phyloP scores from a whole-genome alignment of 2,888 invertebrate species.

The Rhynchonema sp. region DNA sequence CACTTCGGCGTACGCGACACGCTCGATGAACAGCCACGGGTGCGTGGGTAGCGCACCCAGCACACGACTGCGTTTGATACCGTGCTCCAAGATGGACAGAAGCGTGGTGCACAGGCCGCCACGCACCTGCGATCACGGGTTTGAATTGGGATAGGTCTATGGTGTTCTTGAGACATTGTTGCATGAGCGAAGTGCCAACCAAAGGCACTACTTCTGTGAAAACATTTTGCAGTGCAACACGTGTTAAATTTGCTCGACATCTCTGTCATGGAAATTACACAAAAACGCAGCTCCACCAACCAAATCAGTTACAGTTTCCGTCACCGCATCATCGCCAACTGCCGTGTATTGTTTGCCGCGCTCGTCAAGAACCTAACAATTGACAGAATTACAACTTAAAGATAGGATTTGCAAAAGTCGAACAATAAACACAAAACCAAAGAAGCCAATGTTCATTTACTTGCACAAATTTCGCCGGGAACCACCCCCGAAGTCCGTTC shows the following conservation, averaged over 20 bases:
- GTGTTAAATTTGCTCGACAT: too few relatives aligned
- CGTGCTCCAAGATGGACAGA: constrained; percentile 79
- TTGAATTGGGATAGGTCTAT: constrained; percentile 13
- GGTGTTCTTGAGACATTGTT: constrained; percentile 20
- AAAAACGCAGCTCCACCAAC: constrained; percentile 55
- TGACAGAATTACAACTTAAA: too few relatives aligned
- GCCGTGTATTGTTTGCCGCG: constrained; percentile 48
- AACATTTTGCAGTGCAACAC: too few relatives aligned
- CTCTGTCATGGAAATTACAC: too few relatives aligned
- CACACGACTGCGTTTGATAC: constrained; percentile 73
- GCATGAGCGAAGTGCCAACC: constrained; percentile 16
- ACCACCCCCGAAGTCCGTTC: constrained; percentile 37
- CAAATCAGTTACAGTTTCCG: constrained; percentile 84
- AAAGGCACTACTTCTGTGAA: too few relatives aligned
- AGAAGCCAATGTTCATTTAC: constrained; percentile 5
- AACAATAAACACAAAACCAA: not conserved
- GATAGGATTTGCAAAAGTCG: too few relatives aligned
- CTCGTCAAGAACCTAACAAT: constrained; percentile 85
- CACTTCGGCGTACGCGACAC: constrained; percentile 76
- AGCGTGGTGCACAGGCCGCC: constrained; percentile 58
- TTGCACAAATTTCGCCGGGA: constrained; percentile 39
- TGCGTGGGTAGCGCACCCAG: constrained; percentile 66
- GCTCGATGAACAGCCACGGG: constrained; percentile 79
- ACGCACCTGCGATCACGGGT: too few relatives aligned
- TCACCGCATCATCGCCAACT: constrained; percentile 81